Evolutionary conservation across 2,113 vertebrate genomes (phyloP).

Genomic region (Eolophus roseicapilla): DNA sequence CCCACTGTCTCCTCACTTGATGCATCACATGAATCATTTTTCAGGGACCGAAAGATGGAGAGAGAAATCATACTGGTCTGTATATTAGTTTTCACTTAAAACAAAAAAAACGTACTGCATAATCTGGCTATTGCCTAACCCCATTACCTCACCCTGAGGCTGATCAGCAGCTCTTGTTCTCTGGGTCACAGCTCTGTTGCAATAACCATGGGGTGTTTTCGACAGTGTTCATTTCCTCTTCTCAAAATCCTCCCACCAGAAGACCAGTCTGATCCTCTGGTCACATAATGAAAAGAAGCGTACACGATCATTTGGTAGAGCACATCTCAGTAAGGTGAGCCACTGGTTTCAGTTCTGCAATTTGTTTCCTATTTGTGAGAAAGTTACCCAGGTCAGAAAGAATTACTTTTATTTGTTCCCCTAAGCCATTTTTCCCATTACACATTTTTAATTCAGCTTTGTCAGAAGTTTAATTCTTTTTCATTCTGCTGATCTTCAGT

Average conservation of each 20-base stretch:
- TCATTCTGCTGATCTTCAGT: not conserved
- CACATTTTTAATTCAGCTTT: not conserved
- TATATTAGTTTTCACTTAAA: not conserved
- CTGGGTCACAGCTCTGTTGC: not conserved
- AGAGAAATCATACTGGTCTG: not conserved
- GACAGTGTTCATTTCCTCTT: not conserved
- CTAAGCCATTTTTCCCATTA: not conserved
- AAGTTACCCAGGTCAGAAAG: not conserved
- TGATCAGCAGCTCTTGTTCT: not conserved
- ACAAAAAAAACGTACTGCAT: not conserved
- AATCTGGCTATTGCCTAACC: not conserved
- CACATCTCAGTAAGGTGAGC: not conserved
- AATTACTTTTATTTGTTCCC: not conserved
- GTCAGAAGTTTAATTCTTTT: not conserved
- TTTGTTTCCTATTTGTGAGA: not conserved
- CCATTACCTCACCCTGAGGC: not conserved
- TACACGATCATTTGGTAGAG: not conserved
- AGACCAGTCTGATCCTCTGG: not conserved
- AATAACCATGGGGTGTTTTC: not conserved
- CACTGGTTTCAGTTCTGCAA: not conserved
- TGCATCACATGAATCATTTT: constrained; percentile 24
- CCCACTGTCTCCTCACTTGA: not conserved
- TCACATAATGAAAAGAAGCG: not conserved
- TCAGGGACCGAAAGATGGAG: not conserved
- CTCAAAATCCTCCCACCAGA: not conserved